phyloP scores from a whole-genome alignment of 2,113 vertebrate genomes.

The Fulmarus glacialis region DNA sequence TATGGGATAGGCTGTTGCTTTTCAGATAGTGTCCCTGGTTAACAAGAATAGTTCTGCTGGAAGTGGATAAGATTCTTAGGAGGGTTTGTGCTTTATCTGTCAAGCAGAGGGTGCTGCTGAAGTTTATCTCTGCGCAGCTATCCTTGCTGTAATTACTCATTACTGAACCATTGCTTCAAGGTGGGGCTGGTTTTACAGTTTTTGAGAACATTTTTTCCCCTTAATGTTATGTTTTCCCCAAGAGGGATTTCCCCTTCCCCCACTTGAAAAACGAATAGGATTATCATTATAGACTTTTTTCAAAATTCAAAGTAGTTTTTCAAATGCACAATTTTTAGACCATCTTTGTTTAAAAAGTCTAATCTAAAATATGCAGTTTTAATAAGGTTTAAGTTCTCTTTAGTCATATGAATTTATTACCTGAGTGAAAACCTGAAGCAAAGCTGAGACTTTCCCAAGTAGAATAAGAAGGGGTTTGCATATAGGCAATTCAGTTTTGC shows the following conservation, averaged over 20 bases:
- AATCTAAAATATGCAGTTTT: background rate
- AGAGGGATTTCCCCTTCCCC: background rate
- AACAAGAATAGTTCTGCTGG: constrained; percentile 4
- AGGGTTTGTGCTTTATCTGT: constrained; percentile 36
- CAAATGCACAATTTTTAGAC: background rate
- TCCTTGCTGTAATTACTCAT: background rate
- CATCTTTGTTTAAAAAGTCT: background rate
- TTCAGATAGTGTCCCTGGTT: constrained; percentile 12
- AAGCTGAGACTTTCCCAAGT: background rate
- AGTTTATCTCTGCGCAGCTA: background rate
- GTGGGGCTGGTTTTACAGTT: background rate
- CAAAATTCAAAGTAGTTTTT: background rate
- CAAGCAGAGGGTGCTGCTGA: background rate
- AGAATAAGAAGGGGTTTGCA: background rate
- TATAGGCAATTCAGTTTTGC: background rate
- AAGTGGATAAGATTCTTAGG: constrained; percentile 27
- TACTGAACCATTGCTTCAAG: background rate
- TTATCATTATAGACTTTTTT: background rate
- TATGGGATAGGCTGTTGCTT: background rate
- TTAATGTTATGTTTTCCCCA: background rate
- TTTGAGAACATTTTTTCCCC: background rate
- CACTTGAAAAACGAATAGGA: background rate
- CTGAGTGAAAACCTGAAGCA: background rate
- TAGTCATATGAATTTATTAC: background rate
- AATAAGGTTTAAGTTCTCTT: background rate